Evolutionary conservation across 2,888 invertebrate species (phyloP).

Genomic region (Xestobium rufovillosum): DNA sequence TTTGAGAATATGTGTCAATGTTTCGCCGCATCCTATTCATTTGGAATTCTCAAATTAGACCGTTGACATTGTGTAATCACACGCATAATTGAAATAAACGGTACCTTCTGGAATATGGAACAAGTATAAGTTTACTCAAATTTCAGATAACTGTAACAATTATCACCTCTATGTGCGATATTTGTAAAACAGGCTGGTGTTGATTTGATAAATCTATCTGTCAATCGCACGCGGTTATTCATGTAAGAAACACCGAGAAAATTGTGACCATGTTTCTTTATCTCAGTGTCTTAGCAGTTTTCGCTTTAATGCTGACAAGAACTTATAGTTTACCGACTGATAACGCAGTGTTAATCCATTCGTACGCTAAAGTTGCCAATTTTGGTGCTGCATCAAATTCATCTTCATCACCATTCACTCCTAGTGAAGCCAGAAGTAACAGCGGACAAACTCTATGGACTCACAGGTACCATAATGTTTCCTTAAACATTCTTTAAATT

Average conservation of each 20-base stretch:
- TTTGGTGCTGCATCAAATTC: constrained; percentile 29
- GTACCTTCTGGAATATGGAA: constrained; percentile 17
- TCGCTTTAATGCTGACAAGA: neutral
- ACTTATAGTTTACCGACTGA: neutral
- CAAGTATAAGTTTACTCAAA: constrained; percentile 21
- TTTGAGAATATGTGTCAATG: no score
- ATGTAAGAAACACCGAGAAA: neutral
- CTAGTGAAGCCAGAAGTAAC: constrained; percentile 28
- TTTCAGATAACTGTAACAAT: constrained; percentile 36
- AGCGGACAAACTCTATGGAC: constrained; percentile 35
- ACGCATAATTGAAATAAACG: neutral
- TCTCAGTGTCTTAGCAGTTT: neutral
- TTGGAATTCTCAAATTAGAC: neutral
- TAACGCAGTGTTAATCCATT: constrained; percentile 27
- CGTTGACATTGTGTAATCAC: constrained; percentile 2
- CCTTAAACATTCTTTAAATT: constrained; percentile 12
- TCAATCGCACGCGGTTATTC: neutral
- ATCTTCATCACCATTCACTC: constrained; percentile 15
- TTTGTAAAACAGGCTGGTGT: constrained; percentile 30
- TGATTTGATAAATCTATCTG: constrained; percentile 3
- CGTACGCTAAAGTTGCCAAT: constrained; percentile 39
- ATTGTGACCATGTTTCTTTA: neutral
- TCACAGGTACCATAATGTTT: constrained; percentile 32
- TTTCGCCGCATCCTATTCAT: no score
- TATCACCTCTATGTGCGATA: constrained; percentile 32